A percentile compares a stretch with the other conserved stretches of the same genome.
Evolutionary conservation across 1,140 invertebrate species (phyloP).

Genomic region (Aphis gossypii): DNA sequence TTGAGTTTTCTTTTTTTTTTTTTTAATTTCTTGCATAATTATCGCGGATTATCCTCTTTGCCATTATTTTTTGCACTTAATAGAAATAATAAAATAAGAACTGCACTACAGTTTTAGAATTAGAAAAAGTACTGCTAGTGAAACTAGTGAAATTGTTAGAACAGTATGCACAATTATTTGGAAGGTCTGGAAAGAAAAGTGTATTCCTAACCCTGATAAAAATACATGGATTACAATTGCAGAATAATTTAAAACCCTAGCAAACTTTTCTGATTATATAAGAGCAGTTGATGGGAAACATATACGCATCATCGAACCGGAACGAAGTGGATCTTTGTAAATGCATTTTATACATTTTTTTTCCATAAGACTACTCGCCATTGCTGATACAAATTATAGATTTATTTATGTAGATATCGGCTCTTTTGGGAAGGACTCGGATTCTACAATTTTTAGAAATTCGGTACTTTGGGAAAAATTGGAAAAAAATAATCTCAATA

Average conservation of each 20-base stretch:
- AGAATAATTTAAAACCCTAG: constrained; percentile 35
- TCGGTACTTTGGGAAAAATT: background rate
- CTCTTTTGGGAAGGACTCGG: background rate
- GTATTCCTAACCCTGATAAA: constrained; percentile 57
- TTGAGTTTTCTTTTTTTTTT: constrained; percentile 10
- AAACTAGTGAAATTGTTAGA: constrained; percentile 60
- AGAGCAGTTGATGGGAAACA: constrained; percentile 58
- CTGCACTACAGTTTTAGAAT: constrained; percentile 60
- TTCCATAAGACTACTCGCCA: constrained; percentile 47
- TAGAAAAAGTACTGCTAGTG: constrained; percentile 60
- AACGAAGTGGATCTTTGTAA: constrained; percentile 57
- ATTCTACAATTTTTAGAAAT: constrained; percentile 56
- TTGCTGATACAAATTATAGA: constrained; percentile 56
- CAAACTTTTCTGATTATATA: constrained; percentile 35
- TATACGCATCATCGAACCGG: constrained; percentile 33
- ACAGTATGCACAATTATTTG: constrained; percentile 60
- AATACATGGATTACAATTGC: constrained; percentile 57
- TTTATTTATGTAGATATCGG: constrained; percentile 57
- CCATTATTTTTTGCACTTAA: constrained; percentile 8
- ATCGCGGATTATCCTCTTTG: background rate
- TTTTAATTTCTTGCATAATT: background rate
- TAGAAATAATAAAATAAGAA: constrained; percentile 46
- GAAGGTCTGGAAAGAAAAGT: constrained; percentile 58
- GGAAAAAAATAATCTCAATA: background rate
- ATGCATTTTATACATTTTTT: constrained; percentile 60